phyloP scores from a whole-genome alignment of 2,797 vertebrate genomes.

The Pygocentrus nattereri region DNA sequence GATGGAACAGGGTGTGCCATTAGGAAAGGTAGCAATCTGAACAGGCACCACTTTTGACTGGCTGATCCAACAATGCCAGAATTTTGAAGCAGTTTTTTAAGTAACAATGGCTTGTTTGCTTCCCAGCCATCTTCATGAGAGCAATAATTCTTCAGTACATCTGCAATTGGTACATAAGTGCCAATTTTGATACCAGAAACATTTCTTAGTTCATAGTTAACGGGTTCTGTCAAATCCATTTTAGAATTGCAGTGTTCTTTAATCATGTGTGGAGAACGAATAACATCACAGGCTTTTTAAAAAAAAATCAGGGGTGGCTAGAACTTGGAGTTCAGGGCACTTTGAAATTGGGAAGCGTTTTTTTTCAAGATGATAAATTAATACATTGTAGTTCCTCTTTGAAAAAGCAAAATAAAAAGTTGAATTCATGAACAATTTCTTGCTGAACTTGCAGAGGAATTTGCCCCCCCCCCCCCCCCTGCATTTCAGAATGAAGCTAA shows the following conservation, averaged over 20 bases:
- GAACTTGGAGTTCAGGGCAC: neutral
- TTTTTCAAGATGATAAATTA: neutral
- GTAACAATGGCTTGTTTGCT: too few relatives aligned
- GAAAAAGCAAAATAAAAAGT: neutral
- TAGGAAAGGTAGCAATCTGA: too few relatives aligned
- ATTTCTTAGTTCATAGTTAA: neutral
- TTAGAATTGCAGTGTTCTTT: slow-evolving; percentile 17
- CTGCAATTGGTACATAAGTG: neutral
- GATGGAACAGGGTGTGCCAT: too few relatives aligned
- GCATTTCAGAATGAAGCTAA: neutral
- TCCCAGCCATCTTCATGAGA: neutral
- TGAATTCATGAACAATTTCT: slow-evolving; percentile 7
- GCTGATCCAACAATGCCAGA: too few relatives aligned
- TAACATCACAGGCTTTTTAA: neutral
- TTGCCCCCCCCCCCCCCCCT: too few relatives aligned
- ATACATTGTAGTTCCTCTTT: too few relatives aligned
- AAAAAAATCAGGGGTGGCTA: neutral
- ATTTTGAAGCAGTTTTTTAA: too few relatives aligned
- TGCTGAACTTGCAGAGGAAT: slow-evolving; percentile 11
- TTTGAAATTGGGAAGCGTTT: too few relatives aligned
- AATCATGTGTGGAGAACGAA: neutral
- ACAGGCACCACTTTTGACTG: too few relatives aligned
- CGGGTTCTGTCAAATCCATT: neutral
- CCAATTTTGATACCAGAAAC: neutral
- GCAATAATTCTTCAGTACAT: neutral